phyloP scores from a whole-genome alignment of 2,888 invertebrate species.

The Hyposoter didymator region DNA sequence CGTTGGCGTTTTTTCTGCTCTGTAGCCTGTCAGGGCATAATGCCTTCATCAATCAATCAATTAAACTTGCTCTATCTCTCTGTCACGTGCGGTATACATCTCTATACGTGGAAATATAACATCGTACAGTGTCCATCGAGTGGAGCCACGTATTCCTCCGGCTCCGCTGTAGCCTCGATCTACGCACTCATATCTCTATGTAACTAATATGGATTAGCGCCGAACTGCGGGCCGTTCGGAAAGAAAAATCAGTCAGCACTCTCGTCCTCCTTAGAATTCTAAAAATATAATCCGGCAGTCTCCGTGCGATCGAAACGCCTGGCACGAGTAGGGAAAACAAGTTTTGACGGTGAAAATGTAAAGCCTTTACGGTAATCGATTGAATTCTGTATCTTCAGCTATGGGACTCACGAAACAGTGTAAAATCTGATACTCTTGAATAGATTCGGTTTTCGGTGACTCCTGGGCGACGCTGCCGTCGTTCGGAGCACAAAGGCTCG shows the following conservation, averaged over 20 bases:
- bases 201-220: background rate
- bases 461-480: background rate
- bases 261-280: too few species aligned
- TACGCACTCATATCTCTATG: background rate
- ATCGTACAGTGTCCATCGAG: background rate
- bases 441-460: background rate
- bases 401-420: too few species aligned
- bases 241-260: too few species aligned
- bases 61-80: background rate
- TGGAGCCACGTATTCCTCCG: background rate
- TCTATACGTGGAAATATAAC: background rate
- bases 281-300: too few species aligned
- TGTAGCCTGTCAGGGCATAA: too few species aligned
- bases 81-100: background rate
- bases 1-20: too few species aligned
- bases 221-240: background rate
- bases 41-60: too few species aligned
- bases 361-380: background rate
- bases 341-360: background rate
- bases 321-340: background rate
- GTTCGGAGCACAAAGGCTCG: background rate
- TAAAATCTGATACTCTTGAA: background rate
- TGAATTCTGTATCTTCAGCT: too few species aligned
- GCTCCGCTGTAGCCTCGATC: background rate
- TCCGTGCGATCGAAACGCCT: background rate